Conservation (phyloP, 2,797 vertebrate genomes). For the Kryptolebias ocellatus region DNA sequence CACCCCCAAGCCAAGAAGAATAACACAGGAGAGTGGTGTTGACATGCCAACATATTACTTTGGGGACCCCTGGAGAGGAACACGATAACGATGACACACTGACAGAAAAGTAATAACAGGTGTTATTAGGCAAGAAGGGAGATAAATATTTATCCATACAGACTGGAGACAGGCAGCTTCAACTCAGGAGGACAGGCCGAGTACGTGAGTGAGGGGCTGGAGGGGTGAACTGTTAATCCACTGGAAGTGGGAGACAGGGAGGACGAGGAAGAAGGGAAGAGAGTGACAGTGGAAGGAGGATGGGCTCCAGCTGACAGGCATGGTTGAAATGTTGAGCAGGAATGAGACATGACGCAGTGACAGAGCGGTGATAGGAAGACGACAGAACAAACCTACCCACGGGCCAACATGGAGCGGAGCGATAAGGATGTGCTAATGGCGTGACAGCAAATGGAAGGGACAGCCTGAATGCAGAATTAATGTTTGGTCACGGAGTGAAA, state of each 20-base stretch:
- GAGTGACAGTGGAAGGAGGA: slow-evolving; percentile 53
- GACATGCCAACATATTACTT: slow-evolving; percentile 47
- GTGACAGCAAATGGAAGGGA: slow-evolving; percentile 38
- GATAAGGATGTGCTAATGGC: slow-evolving; percentile 50
- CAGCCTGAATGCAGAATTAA: slow-evolving; percentile 3
- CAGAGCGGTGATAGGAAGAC: slow-evolving; percentile 43
- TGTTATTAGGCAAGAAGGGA: slow-evolving; percentile 61
- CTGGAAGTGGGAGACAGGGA: slow-evolving; percentile 40
- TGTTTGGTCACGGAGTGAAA: slow-evolving; percentile 7
- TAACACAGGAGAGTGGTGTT: slow-evolving; percentile 15
- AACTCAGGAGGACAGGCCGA: slow-evolving; percentile 43
- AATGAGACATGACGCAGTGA: slow-evolving; percentile 64
- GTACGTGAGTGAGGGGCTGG: neutral
- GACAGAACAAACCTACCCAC: slow-evolving; percentile 44
- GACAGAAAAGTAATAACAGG: slow-evolving; percentile 70
- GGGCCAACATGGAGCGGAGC: slow-evolving; percentile 35
- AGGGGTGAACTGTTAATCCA: slow-evolving; percentile 53
- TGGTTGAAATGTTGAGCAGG: slow-evolving; percentile 41
- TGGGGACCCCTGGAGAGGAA: slow-evolving; percentile 50
- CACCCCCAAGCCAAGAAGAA: neutral
- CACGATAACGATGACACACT: slow-evolving; percentile 55
- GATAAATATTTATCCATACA: slow-evolving; percentile 72
- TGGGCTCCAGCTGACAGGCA: slow-evolving; percentile 53
- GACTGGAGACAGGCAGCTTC: slow-evolving; percentile 54
- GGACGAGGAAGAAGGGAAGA: slow-evolving; percentile 12